Evolutionary conservation across 2,797 vertebrate genomes (phyloP), one percentile per base, ranked within the genome.

Genomic region (Scleropages formosus): DNA sequence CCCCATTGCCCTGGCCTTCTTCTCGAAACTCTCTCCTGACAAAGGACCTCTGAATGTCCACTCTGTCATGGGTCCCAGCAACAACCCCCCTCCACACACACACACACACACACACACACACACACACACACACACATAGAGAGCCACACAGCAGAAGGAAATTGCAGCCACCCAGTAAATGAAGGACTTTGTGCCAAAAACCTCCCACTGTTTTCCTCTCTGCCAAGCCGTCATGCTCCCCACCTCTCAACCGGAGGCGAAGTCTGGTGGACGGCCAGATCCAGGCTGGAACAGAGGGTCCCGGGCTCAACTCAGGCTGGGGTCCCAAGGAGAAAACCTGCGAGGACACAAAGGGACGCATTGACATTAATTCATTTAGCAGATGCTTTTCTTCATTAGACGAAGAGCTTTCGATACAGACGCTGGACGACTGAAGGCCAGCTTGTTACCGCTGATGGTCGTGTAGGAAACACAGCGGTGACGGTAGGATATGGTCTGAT

Each of bases 161-260:
- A 72, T 72, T 60, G 12, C 31, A 72, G 22, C 56, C 70, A 46
- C 70, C 53, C 70, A 46, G 24, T 60, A 59, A 72, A 72, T 46
- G 70, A 72, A 72, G 51, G 44, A 59, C 39, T 59, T 46, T 53
- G 56, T 16, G 70, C 53, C 70, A 72, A 71, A 58, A 59, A 27
- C 70, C 56, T 22, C 70, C 53, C 56, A 72, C 70, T 6, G 16
- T 24, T 22, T 13, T 59, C 10, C 24, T 56, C 70, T 58, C 56
- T 72, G 70, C 56, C 31, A 61, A 72, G 56, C 56, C 70, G 39
- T 56, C 39, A n/a, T 27, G 26, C 49, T 39, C 27, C 12, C 7
- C 26, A 22, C 31, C 31, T 39, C 31, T 39, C 31, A 6, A 39
- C 31, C 31, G 31, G 31, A 39, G 31, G 31, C 31, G 39, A 39